Conservation (phyloP, 2,888 invertebrate genomes). For the Agriopis marginaria region DNA sequence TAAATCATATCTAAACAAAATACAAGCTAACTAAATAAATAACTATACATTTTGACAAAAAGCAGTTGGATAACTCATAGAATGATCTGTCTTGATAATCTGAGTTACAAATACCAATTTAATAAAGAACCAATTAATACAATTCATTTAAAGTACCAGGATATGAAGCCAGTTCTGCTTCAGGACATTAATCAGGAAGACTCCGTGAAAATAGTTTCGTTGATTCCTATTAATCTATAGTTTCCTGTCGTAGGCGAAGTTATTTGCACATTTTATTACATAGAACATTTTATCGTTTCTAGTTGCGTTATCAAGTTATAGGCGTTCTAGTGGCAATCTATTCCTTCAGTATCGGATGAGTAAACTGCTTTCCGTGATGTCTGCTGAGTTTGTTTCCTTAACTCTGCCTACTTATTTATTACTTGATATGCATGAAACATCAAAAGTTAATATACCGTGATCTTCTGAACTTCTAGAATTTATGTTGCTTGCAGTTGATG, state of each 20-base stretch:
- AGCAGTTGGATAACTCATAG: no score
- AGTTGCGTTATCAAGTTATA: conserved; percentile 14
- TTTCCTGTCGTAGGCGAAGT: conserved; percentile 10
- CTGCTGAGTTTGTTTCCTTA: conserved; percentile 22
- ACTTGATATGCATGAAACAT: not conserved
- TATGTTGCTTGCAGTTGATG: no score
- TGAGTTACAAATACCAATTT: no score
- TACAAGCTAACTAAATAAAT: no score
- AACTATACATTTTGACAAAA: no score
- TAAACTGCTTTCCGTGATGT: conserved; percentile 22
- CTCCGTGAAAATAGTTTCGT: not conserved
- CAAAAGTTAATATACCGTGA: not conserved
- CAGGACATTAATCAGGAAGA: not conserved
- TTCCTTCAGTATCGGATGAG: conserved; percentile 20
- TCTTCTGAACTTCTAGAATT: not conserved
- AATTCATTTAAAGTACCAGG: no score
- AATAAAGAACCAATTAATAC: no score
- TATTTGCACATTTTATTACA: conserved; percentile 9
- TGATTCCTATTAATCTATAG: conserved; percentile 8
- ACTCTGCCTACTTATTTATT: not conserved
- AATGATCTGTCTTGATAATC: no score
- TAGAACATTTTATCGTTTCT: conserved; percentile 14
- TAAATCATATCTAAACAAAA: no score
- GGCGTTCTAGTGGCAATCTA: conserved; percentile 19
- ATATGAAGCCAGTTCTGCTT: not conserved